Evolutionary conservation across 2,888 invertebrate genomes (phyloP), one percentile per base, ranked within the genome.

Genomic region (Brachypalpus laphriformis): DNA sequence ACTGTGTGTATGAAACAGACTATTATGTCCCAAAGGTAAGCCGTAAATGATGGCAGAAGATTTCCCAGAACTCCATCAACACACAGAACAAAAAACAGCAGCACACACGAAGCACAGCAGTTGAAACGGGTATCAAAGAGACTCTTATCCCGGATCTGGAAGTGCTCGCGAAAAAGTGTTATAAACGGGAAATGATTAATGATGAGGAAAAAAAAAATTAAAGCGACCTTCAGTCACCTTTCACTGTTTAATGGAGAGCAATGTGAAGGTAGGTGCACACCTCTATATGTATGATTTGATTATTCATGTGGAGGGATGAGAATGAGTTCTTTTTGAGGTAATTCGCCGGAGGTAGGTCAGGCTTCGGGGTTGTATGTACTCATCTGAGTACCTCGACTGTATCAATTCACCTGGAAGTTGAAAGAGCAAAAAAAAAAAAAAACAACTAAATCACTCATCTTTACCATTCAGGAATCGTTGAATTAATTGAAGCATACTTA

Each of bases 181-280:
- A 57, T 70, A 80, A 85, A 85, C 75, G 47, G 71, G 66, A 81
- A 81, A 75, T 85, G 85, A 85, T 85, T 76, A 85, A 85, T 81
- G 85, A 70, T 57, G 31, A 8, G 20, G 56, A 22, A 31, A 42
- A 31, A 16, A 40, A 75, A 75, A 74, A 40, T 20, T 68, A 78
- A 49, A 54, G 28, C 78, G 74, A 80, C 78, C 74, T 83, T 65
- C 80, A 78, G 70, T 74, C 78, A 78, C 74, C 68, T 75, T 75
- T 63, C 78, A 28, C 47, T 31, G 45, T 42, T 51, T 22, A 16
- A 51, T 20, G 11, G 16, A 22, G 31, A 37, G 40, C 68, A 9
- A 2, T 40, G 56, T 34, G 59, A 25, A 14, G 16, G 65, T 11
- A 9, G 9, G 34, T 34, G 9, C 4, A 28, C 11, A 1, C 7